Evolutionary conservation across 1,140 invertebrate genomes (phyloP).

Genomic region (Reticulitermes speratus): DNA sequence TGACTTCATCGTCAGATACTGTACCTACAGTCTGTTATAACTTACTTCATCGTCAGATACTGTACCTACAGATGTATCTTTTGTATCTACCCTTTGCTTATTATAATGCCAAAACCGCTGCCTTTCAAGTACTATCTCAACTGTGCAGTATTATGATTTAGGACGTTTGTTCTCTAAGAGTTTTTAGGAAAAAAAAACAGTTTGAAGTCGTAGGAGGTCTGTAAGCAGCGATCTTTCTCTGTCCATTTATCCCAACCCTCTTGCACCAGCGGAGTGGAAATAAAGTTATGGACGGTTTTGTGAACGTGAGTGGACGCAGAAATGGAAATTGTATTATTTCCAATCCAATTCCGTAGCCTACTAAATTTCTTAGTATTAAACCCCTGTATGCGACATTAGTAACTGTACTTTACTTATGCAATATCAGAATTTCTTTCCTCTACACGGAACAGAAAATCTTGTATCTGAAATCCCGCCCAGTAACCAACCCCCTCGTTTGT

Average conservation of each 20-base stretch:
- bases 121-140: too few species aligned
- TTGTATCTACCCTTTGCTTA: too few species aligned
- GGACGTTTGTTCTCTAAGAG: too few species aligned
- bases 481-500: too few species aligned
- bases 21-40: too few species aligned
- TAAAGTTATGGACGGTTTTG: background rate
- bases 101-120: too few species aligned
- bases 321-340: slow-evolving; percentile 8
- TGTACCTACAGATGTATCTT: too few species aligned
- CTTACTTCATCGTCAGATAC: too few species aligned
- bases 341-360: background rate
- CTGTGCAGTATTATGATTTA: too few species aligned
- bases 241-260: background rate
- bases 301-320: background rate
- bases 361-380: background rate
- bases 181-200: background rate
- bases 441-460: background rate
- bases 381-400: background rate
- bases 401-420: background rate
- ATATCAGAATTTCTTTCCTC: background rate
- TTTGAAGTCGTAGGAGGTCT: background rate
- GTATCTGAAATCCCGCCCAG: background rate
- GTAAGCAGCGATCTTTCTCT: background rate
- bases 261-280: background rate
- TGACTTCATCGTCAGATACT: too few species aligned